A percentile compares a stretch with the other conserved stretches of the same genome.
phyloP scores from a whole-genome alignment of 2,113 vertebrate genomes.

The Melanostigma gelatinosum region DNA sequence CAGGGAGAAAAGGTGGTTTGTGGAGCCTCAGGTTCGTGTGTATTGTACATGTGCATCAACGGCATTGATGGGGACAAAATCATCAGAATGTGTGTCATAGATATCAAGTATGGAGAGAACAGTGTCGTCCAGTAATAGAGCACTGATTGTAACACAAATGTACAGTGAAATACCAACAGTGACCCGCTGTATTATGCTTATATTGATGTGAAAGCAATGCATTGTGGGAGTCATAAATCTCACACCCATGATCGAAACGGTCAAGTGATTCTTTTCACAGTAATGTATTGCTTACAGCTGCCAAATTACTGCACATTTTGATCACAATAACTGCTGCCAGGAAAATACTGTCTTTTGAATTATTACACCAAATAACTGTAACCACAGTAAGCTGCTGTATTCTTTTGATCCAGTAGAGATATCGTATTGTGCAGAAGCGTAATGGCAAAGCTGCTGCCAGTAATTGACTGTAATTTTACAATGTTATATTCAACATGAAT shows the following conservation, averaged over 20 bases:
- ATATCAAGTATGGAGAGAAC: not conserved
- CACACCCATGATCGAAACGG: no score
- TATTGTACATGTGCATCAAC: not conserved
- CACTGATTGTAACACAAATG: not conserved
- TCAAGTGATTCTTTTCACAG: no score
- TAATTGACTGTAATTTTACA: no score
- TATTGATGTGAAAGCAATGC: not conserved
- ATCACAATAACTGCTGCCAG: not conserved
- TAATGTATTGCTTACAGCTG: not conserved
- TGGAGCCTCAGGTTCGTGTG: slow-evolving; percentile 81
- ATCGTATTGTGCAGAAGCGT: no score
- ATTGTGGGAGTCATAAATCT: not conserved
- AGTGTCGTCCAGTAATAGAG: not conserved
- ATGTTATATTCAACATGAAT: not conserved
- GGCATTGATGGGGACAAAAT: not conserved
- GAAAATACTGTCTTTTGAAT: not conserved
- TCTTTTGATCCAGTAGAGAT: no score
- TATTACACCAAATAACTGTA: no score
- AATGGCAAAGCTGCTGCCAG: no score
- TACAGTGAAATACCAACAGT: no score
- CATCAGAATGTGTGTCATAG: not conserved
- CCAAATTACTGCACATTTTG: not conserved
- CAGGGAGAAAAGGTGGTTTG: slow-evolving; percentile 80
- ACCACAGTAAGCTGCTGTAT: no score
- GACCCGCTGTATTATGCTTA: not conserved